Evolutionary conservation across 2,797 vertebrate genomes (phyloP).

Genomic region (Cuculus canorus): DNA sequence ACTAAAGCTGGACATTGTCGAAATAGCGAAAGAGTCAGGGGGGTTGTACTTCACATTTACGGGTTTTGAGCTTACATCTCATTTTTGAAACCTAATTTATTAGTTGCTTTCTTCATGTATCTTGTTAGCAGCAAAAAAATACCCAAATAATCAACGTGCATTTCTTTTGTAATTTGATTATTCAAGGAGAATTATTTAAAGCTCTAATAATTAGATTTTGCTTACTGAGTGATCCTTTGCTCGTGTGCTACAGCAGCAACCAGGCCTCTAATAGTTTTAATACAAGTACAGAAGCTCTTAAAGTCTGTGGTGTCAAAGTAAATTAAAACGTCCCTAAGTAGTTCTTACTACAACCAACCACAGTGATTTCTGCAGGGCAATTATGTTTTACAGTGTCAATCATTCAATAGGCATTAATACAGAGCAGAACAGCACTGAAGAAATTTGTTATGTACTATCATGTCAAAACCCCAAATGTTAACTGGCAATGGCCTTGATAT

Average conservation of each 20-base stretch:
- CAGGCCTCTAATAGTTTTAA: conserved; percentile 1
- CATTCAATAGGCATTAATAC: conserved; percentile 38
- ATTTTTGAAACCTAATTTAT: background rate
- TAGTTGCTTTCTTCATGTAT: background rate
- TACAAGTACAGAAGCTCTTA: conserved; percentile 8
- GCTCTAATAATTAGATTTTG: background rate
- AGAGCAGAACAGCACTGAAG: conserved; percentile 40
- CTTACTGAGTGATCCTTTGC: background rate
- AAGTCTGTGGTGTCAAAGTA: conserved; percentile 28
- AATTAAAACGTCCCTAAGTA: conserved; percentile 52
- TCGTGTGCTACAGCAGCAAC: background rate
- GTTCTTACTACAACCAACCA: conserved; percentile 39
- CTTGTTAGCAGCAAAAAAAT: background rate
- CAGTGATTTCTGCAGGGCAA: conserved; percentile 34
- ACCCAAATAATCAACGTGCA: background rate
- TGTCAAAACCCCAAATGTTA: conserved; percentile 12
- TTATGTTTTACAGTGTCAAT: conserved; percentile 55
- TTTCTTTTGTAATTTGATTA: background rate
- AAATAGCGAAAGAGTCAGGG: background rate
- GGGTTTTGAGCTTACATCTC: background rate
- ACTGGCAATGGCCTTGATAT: conserved; percentile 18
- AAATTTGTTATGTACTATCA: conserved; percentile 33
- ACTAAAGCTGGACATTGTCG: background rate
- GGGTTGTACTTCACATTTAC: background rate
- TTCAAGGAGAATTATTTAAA: background rate